Evolutionary conservation across 2,113 vertebrate species (phyloP).

Genomic region (Hystrix cristata): DNA sequence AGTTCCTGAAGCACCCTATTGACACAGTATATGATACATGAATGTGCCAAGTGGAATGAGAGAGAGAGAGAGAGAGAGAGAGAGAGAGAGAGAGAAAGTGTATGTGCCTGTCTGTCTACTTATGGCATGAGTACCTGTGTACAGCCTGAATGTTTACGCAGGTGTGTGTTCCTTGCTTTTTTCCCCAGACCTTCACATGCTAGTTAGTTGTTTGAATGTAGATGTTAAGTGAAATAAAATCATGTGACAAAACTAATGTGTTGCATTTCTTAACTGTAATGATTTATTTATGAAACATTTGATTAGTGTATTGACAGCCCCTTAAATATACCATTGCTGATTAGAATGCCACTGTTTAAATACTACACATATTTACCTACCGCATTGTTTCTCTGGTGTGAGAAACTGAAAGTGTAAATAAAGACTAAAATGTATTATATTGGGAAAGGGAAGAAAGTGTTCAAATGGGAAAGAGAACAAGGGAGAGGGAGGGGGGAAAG

Average conservation of each 20-base stretch:
- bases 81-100: not conserved
- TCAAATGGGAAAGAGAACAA: too few species aligned
- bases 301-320: not conserved
- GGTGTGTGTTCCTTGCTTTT: not conserved
- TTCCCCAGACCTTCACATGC: not conserved
- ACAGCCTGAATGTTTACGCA: not conserved
- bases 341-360: constrained; percentile 13
- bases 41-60: not conserved
- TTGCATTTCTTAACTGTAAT: not conserved
- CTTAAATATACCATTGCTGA: constrained; percentile 1
- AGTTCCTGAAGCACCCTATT: not conserved
- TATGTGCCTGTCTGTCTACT: not conserved
- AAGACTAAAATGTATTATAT: too few species aligned
- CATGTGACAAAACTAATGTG: not conserved
- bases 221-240: not conserved
- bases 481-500: too few species aligned
- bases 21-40: constrained; percentile 15
- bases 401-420: too few species aligned
- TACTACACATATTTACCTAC: too few species aligned
- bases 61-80: too few species aligned
- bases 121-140: not conserved
- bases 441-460: too few species aligned
- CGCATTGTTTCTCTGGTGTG: too few species aligned
- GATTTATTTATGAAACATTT: constrained; percentile 60
- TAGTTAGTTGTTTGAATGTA: constrained; percentile 24